Evolutionary conservation across 2,113 vertebrate genomes (phyloP).

Genomic region (Gymnarchus niloticus): DNA sequence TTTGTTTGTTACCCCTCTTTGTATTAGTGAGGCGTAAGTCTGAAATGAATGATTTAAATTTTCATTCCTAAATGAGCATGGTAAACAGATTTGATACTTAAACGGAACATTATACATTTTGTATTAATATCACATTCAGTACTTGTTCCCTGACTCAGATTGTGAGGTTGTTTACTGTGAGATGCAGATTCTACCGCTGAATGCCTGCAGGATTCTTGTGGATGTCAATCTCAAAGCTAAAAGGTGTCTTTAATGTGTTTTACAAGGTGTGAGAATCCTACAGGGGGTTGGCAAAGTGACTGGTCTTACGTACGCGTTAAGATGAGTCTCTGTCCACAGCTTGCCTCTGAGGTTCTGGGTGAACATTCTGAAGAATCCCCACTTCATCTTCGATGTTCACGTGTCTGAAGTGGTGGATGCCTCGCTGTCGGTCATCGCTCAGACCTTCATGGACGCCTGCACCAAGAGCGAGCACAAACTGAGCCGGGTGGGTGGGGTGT

Average conservation of each 20-base stretch:
- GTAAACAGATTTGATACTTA: conserved; percentile 41
- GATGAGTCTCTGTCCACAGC: conserved; percentile 54
- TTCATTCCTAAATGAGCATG: conserved; percentile 34
- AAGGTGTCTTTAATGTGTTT: background rate
- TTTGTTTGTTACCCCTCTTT: conserved; percentile 47
- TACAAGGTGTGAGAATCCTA: background rate
- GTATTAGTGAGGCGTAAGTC: conserved; percentile 47
- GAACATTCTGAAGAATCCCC: conserved; percentile 97
- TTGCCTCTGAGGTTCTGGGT: conserved; percentile 95
- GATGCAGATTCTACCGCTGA: background rate
- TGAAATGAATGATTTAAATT: conserved; percentile 47
- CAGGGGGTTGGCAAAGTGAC: background rate
- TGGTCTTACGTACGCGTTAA: background rate
- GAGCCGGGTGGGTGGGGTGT: conserved; percentile 77
- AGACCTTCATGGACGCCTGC: conserved; percentile 99
- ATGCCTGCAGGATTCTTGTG: background rate
- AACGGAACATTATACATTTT: background rate
- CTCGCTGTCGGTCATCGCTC: conserved; percentile 93
- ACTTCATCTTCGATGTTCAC: conserved; percentile 94
- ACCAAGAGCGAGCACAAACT: conserved; percentile 98
- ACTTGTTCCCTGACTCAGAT: background rate
- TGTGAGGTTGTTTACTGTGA: background rate
- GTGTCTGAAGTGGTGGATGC: conserved; percentile 94
- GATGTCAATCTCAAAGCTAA: background rate
- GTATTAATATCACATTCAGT: background rate